Conservation (phyloP, 2,113 vertebrate genomes). For the Aleadryas rufinucha region DNA sequence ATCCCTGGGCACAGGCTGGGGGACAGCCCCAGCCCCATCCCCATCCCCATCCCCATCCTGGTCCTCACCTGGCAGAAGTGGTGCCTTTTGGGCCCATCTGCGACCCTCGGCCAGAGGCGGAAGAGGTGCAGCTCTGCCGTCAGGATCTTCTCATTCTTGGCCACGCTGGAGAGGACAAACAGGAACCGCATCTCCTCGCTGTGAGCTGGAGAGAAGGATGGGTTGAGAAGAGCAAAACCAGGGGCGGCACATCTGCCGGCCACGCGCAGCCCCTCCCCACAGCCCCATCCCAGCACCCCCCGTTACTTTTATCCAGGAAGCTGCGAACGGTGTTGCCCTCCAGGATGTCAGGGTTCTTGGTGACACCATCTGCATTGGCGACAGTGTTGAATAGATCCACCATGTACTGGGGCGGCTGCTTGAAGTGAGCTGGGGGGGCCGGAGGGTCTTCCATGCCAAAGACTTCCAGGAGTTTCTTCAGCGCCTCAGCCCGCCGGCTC, state of each 20-base stretch:
- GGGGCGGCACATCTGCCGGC: rapidly evolving
- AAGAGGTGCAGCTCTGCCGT: constrained; percentile 89
- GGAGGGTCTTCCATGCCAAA: constrained; percentile 89
- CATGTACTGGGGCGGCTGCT: constrained; percentile 90
- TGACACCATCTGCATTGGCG: constrained; percentile 85
- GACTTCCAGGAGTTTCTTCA: constrained; percentile 85
- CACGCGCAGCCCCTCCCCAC: rapidly evolving
- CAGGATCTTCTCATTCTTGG: constrained; percentile 82
- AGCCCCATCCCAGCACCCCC: not conserved
- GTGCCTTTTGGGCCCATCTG: constrained; percentile 59
- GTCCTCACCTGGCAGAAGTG: constrained; percentile 87
- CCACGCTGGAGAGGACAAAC: constrained; percentile 82
- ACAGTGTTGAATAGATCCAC: constrained; percentile 87
- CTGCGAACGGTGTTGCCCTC: constrained; percentile 90
- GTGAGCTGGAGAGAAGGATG: constrained; percentile 58
- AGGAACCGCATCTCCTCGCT: constrained; percentile 79
- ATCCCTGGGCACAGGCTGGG: not conserved
- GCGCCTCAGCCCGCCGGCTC: constrained; percentile 74
- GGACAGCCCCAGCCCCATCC: not conserved
- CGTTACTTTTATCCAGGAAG: constrained; percentile 88
- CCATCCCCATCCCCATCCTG: not conserved
- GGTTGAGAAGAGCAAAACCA: not conserved
- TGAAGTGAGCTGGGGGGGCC: constrained; percentile 56
- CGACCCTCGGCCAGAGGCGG: constrained; percentile 73
- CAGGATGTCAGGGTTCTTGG: constrained; percentile 82